A percentile compares a stretch with the other conserved stretches of the same genome.
Conservation (phyloP, 2,113 vertebrate genomes). For the Alligator mississippiensis region DNA sequence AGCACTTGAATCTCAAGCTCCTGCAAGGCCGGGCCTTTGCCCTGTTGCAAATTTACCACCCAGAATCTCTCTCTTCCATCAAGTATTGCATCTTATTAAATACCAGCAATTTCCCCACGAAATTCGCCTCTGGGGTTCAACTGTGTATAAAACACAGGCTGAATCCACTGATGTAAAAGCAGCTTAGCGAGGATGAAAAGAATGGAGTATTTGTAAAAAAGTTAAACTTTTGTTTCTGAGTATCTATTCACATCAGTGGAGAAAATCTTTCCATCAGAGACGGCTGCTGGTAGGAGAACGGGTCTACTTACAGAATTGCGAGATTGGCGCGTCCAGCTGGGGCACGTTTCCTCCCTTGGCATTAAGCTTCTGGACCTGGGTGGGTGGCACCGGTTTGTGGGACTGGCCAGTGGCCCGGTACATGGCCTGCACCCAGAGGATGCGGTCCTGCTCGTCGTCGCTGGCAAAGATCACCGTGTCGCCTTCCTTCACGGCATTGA, state of each 20-base stretch:
- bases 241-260: constrained; percentile 49
- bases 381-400: constrained; percentile 97
- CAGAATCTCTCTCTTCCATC: constrained; percentile 59
- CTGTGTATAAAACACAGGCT: constrained; percentile 26
- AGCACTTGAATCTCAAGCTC: not conserved
- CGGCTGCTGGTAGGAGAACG: constrained; percentile 49
- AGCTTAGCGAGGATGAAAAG: constrained; percentile 43
- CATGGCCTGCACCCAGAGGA: constrained; percentile 99
- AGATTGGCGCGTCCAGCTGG: constrained; percentile 97
- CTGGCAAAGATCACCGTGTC: constrained; percentile 99
- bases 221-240: not conserved
- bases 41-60: not conserved
- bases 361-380: constrained; percentile 98
- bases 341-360: constrained; percentile 92
- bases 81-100: constrained; percentile 87
- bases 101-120: constrained; percentile 46
- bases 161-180: constrained; percentile 54
- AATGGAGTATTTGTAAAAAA: not conserved
- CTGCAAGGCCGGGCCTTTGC: no score
- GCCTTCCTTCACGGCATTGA: constrained; percentile 98
- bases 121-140: constrained; percentile 42
- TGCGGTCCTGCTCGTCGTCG: constrained; percentile 97
- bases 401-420: constrained; percentile 98
- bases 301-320: constrained; percentile 98
- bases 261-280: constrained; percentile 53